Evolutionary conservation across 2,113 vertebrate genomes (phyloP).

Genomic region (Callopanchax toddi): DNA sequence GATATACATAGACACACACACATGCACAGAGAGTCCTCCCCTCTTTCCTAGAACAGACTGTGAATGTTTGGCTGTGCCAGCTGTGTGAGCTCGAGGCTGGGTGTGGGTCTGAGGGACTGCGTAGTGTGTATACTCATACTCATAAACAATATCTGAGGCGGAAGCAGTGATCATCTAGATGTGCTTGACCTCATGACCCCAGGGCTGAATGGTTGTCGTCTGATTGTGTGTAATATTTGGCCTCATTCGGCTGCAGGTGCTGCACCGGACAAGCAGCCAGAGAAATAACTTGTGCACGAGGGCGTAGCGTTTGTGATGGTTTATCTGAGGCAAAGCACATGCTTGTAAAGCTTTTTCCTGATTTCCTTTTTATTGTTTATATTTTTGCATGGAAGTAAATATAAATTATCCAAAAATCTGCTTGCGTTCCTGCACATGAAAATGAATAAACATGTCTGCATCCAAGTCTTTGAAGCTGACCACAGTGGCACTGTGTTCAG

Average conservation of each 20-base stretch:
- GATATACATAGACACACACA: background rate
- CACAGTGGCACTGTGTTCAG: constrained; percentile 49
- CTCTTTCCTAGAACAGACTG: constrained; percentile 28
- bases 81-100: constrained; percentile 64
- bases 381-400: constrained; percentile 46
- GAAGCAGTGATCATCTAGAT: constrained; percentile 71
- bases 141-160: constrained; percentile 73
- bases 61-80: constrained; percentile 73
- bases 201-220: constrained; percentile 50
- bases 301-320: background rate
- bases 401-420: constrained; percentile 54
- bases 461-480: constrained; percentile 67
- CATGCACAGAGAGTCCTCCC: constrained; percentile 1
- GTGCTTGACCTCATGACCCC: constrained; percentile 60
- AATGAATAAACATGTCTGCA: constrained; percentile 53
- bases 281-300: no score
- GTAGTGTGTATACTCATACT: constrained; percentile 67
- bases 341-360: constrained; percentile 3
- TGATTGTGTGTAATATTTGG: constrained; percentile 46
- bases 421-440: constrained; percentile 50
- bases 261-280: constrained; percentile 18
- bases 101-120: constrained; percentile 64
- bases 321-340: constrained; percentile 21
- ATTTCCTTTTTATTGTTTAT: constrained; percentile 53
- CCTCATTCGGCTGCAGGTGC: constrained; percentile 1